These are phyloP conservation scores for Pomatostomus ruficeps DNA, from an alignment of 2,113 vertebrate genomes.

Conservation along the genomic window DNA sequence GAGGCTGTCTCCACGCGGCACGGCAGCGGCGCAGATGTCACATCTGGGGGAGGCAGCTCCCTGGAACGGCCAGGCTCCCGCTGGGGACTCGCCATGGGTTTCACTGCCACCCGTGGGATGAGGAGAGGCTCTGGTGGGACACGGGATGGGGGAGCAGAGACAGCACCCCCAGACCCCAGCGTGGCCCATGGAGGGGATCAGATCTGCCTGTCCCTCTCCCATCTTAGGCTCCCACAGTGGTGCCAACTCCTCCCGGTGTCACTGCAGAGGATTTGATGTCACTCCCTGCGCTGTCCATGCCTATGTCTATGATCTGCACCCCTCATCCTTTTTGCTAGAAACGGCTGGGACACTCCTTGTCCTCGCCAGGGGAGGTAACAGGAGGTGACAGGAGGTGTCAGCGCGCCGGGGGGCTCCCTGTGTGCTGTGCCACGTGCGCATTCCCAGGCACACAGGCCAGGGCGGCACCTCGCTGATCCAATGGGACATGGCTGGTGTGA, in stretches of 20 bases:
- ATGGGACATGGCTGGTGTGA: neutral
- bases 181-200: fast-evolving
- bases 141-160: fast-evolving
- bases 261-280: fast-evolving
- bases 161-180: neutral
- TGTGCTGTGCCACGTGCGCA: neutral
- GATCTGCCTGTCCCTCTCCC: neutral
- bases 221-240: fast-evolving
- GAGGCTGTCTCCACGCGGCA: neutral
- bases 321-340: neutral
- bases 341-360: neutral
- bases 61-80: neutral
- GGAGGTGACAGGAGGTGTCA: neutral
- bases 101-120: fast-evolving
- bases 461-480: neutral
- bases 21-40: neutral
- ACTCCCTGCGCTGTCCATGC: fast-evolving
- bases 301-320: fast-evolving
- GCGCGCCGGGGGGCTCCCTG: fast-evolving
- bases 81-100: neutral
- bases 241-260: neutral
- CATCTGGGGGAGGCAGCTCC: neutral
- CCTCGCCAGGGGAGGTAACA: neutral
- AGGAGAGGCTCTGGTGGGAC: neutral
- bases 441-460: fast-evolving